Evolutionary conservation across 2,888 invertebrate genomes (phyloP), one percentile per base, ranked within the genome.

Genomic region (Ypsolopha sequella): DNA sequence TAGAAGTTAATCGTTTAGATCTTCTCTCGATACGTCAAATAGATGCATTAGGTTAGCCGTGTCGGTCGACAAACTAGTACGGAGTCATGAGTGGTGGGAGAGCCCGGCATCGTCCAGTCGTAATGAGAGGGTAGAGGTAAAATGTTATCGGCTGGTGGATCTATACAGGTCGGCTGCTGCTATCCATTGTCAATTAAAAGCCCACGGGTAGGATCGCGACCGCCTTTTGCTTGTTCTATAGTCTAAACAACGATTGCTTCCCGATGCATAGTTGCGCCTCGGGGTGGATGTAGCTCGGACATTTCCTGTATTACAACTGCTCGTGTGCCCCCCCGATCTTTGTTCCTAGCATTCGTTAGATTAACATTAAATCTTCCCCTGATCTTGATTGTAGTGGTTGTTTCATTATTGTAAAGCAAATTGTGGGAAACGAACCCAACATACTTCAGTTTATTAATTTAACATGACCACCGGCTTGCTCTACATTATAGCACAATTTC

Each of bases 111-210:
- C 66, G 65, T 62, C 64, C 59, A 62, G 63, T 61, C 41, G 64
- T 70, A 71, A 68, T 68, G 67, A 68, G 66, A 60, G 65, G 76
- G 69, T 71, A 77, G 74, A 78, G 76, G 73, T 76, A 74, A 73
- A 64, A 59, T 61, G 60, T 60, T 76, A 77, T 79, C 74, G 58
- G 54, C 53, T 58, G 56, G 59, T 59, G 59, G 63, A 77, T 80
- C 76, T 70, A 65, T 64, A 66, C 66, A 63, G 73, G 70, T 71
- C 68, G 70, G 61, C 68, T 66, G 66, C 68, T 68, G 66, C 68
- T 68, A 71, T 73, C 72, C 67, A 76, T 80, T 81, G 80, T 80
- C 80, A 80, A 82, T 84, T 82, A 81, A 78, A 76, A 75, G 72
- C 76, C 76, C 60, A 66, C 68, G 72, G 77, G 73, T 64, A 59